These are phyloP conservation scores for Melinaea menophilus DNA, from an alignment of 2,888 invertebrate genomes.

Conservation along the genomic window DNA sequence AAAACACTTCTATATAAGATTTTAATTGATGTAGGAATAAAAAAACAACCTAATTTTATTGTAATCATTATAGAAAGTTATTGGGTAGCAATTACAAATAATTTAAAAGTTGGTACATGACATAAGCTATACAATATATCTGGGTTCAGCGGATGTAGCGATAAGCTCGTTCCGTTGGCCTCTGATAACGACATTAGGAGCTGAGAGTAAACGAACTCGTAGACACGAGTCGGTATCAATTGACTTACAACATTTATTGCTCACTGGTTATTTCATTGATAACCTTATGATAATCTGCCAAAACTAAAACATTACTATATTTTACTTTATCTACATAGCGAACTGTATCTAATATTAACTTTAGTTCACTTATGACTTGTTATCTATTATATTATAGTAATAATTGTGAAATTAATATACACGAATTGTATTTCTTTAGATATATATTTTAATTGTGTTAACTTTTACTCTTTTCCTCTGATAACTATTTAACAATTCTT, in stretches of 20 bases:
- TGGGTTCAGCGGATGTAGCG: slow-evolving; percentile 57
- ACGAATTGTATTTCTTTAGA: no score
- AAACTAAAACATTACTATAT: slow-evolving; percentile 21
- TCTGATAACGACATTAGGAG: slow-evolving; percentile 62
- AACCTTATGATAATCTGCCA: slow-evolving; percentile 55
- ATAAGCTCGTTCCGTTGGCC: slow-evolving; percentile 65
- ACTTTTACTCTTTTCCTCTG: no score
- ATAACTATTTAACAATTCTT: no score
- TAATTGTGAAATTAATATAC: no score
- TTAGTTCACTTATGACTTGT: no score
- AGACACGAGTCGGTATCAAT: slow-evolving; percentile 35
- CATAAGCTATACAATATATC: slow-evolving; percentile 35
- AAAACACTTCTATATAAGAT: no score
- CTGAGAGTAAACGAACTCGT: slow-evolving; percentile 64
- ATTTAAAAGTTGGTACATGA: slow-evolving; percentile 27
- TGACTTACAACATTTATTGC: slow-evolving; percentile 41
- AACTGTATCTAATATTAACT: no score
- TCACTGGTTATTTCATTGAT: slow-evolving; percentile 39
- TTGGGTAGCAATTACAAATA: neutral
- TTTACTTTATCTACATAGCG: neutral
- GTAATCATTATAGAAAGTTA: neutral
- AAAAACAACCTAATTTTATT: neutral
- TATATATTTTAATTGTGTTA: no score
- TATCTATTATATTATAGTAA: no score
- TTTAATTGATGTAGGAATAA: neutral